Evolutionary conservation across 1,140 invertebrate genomes (phyloP), one percentile per base, ranked within the genome.

Genomic region (Heliconius hermathena): DNA sequence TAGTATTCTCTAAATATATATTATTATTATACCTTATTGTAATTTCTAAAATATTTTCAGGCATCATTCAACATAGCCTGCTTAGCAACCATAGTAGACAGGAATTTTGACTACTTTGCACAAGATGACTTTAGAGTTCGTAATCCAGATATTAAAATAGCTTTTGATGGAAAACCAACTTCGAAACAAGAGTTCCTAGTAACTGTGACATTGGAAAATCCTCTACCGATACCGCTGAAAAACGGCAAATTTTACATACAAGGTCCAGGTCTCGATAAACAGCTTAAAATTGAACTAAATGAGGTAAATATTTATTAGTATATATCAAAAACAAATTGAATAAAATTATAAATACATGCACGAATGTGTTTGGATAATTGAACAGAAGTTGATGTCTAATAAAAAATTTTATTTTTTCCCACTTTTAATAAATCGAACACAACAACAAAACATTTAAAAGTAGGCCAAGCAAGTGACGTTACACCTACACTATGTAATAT

Each of bases 51-150:
- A 66, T 41, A 80, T 83, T 90, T 84, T 29, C 96, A 98, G 94
- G 97, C 96, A 80, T 96, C 97, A 11, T 98, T 99, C 90, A 98
- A 98, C 84, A 97, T 99, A 20, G 96, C 97, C 0, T 98, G 97
- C 79, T 90, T 98, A 33, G 97, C 97, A 0, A 96, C 96, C 2
- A 97, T 99, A 5, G 95, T 96, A 18, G 97, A 98, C 71, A 98
- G 97, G 1, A 96, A 97, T 71, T 98, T 96, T 87, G 98, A 98
- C 87, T 99, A 98, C 88, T 98, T 97, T 85, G 97, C 97, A 0
- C 97, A 98, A 93, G 98, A 98, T 86, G 98, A 98, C 91, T 98
- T 98, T 87, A 96, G 98, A 82, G 97, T 99, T 3, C 95, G 97
- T 29, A 98, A 98, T 87, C 98, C 98, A 0, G 97, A 98, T 87